phyloP scores from a whole-genome alignment of 1,140 invertebrate genomes.

The Pseudomyrmex flavicornis region DNA sequence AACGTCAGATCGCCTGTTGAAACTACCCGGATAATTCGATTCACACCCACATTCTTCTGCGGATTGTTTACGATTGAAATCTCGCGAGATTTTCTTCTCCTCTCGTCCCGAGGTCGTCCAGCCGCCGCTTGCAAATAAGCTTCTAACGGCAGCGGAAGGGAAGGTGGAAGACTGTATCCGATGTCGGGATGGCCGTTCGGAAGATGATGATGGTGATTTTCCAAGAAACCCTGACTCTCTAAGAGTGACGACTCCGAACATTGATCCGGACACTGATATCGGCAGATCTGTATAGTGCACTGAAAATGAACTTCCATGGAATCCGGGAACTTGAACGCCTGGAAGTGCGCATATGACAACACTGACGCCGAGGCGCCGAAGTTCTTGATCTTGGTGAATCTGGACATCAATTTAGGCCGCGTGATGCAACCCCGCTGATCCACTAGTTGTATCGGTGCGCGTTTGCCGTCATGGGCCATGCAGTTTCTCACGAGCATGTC shows the following conservation, averaged over 20 bases:
- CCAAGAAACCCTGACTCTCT: conserved; percentile 84
- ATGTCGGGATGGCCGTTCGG: conserved; percentile 85
- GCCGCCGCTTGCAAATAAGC: conserved; percentile 87
- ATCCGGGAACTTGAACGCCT: conserved; percentile 98
- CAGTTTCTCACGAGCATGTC: conserved; percentile 98
- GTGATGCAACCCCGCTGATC: conserved; percentile 97
- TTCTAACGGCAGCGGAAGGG: conserved; percentile 86
- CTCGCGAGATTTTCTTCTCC: conserved; percentile 88
- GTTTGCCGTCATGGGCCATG: conserved; percentile 96
- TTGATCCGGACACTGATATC: conserved; percentile 96
- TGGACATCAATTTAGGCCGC: conserved; percentile 95
- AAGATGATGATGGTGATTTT: conserved; percentile 80
- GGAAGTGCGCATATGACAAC: conserved; percentile 96
- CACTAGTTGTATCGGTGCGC: conserved; percentile 97
- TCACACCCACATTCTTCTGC: conserved; percentile 92
- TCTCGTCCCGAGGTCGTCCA: conserved; percentile 90
- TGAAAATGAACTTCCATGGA: conserved; percentile 99
- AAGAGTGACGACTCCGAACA: conserved; percentile 88
- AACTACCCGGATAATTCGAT: conserved; percentile 93
- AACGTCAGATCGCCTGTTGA: conserved; percentile 94
- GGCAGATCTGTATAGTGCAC: conserved; percentile 97
- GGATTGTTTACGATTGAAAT: conserved; percentile 85
- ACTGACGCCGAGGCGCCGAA: conserved; percentile 97
- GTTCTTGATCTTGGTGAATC: conserved; percentile 98
- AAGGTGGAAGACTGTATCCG: conserved; percentile 89